A percentile compares a stretch with the other conserved stretches of the same genome.
phyloP scores from a whole-genome alignment of 2,797 vertebrate genomes.

The Allobates femoralis region DNA sequence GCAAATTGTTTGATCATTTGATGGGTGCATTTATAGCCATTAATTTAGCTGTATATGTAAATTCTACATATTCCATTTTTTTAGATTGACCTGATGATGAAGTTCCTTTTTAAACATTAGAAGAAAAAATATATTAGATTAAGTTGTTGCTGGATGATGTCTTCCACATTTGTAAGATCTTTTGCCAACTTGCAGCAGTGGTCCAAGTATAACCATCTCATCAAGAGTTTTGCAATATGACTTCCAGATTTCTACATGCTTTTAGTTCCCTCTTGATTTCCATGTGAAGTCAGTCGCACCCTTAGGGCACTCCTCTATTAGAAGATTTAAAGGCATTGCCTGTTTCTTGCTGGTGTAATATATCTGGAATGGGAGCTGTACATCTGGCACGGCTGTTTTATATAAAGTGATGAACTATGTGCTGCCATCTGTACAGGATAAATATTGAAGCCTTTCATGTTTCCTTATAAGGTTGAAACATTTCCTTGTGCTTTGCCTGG shows the following conservation, averaged over 20 bases:
- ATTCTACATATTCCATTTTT: background rate
- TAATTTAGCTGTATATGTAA: background rate
- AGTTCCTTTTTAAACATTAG: background rate
- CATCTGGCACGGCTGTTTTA: conserved; percentile 52
- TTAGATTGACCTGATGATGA: too few species aligned
- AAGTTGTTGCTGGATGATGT: background rate
- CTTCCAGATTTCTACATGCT: conserved; percentile 5
- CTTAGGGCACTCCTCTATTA: conserved; percentile 23
- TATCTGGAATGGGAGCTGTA: conserved; percentile 39
- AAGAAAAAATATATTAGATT: too few species aligned
- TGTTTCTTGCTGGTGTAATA: conserved; percentile 5
- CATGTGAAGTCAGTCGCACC: conserved; percentile 2
- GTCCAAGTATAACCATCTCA: conserved; percentile 1
- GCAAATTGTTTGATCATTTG: background rate
- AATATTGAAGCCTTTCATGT: conserved; percentile 9
- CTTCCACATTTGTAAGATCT: background rate
- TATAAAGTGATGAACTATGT: conserved; percentile 43
- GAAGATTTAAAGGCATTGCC: conserved; percentile 28
- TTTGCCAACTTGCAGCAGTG: background rate
- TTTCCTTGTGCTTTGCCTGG: background rate
- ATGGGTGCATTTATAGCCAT: background rate
- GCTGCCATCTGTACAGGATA: conserved; percentile 31
- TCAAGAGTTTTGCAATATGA: background rate
- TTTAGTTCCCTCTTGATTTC: conserved; percentile 14
- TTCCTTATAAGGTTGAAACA: conserved; percentile 57